Evolutionary conservation across 2,113 vertebrate genomes (phyloP), one percentile per base, ranked within the genome.

Genomic region (Pardalotus punctatus): DNA sequence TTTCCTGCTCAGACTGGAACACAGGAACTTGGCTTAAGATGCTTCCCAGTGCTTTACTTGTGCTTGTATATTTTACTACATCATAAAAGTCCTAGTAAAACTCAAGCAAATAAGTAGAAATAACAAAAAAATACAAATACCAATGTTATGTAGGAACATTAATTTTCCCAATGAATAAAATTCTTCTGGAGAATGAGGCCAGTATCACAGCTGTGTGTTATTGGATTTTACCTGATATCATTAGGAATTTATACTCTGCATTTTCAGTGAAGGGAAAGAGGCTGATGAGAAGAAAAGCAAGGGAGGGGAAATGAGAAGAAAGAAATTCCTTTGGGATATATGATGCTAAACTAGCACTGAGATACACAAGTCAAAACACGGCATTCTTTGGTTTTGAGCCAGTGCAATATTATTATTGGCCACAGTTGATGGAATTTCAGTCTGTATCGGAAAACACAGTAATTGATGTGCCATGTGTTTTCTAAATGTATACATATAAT

Each of bases 401-500:
- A 98, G 95, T 45, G 66, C 14, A 87, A 38, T 98, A 97, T 98
- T 98, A 93, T 97, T 97, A 95, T 97, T 98, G 98, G 98, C 98
- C 89, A 61, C 14, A 6, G 69, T 18, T 81, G 90, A 97, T 91
- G 97, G 97, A 98, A 98, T 96, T 96, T 95, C 90, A 93, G 81
- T 80, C 90, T 97, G 90, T 97, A 77, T 91, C 89, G 48, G 96
- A 97, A 97, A 96, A 95, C 88, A 97, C 83, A 97, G 88, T 92
- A 93, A 97, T 74, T 95, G 83, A 91, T 82, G 81, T 79, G 81
- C 66, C 89, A 72, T 91, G 62, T 87, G 83, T 96, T 97, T 96
- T 96, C 85, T 88, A 96, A 97, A 96, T 86, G 50, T 57, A 96
- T 84, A 74, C 43, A 71, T 91, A 51, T 43, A 81, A 87, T 10